phyloP scores from a whole-genome alignment of 2,797 vertebrate genomes.

The Chaenodraco wilsoni region DNA sequence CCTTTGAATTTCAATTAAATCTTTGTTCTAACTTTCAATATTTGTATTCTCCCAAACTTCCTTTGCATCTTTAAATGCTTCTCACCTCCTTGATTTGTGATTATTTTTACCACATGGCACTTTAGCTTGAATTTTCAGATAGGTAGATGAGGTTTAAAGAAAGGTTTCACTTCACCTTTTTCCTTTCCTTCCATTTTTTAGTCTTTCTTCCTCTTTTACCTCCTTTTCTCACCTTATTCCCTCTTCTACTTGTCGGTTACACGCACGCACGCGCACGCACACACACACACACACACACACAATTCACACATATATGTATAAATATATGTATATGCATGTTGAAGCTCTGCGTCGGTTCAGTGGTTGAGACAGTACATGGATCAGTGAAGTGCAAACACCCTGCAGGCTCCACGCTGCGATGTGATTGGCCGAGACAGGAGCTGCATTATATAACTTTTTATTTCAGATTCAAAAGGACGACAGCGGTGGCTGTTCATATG shows the following conservation, averaged over 20 bases:
- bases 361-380: constrained; percentile 40
- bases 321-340: constrained; percentile 6
- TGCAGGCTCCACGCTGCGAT: constrained; percentile 36
- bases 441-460: constrained; percentile 57
- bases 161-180: too few species aligned
- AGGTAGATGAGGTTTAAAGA: too few species aligned
- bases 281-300: too few species aligned
- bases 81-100: not conserved
- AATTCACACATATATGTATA: not conserved
- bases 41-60: not conserved
- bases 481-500: not conserved
- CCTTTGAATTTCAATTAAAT: too few species aligned
- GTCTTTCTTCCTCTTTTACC: not conserved
- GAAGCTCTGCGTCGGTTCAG: not conserved
- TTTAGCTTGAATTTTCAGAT: too few species aligned
- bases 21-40: too few species aligned
- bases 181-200: not conserved
- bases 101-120: not conserved
- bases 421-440: constrained; percentile 61
- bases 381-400: constrained; percentile 57
- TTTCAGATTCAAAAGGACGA: not conserved
- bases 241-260: not conserved
- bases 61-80: not conserved
- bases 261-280: too few species aligned
- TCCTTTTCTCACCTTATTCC: too few species aligned